These are phyloP conservation scores for Porites evermanni DNA, from an alignment of 92 coral and sea anemone species.

Conservation along the genomic window DNA sequence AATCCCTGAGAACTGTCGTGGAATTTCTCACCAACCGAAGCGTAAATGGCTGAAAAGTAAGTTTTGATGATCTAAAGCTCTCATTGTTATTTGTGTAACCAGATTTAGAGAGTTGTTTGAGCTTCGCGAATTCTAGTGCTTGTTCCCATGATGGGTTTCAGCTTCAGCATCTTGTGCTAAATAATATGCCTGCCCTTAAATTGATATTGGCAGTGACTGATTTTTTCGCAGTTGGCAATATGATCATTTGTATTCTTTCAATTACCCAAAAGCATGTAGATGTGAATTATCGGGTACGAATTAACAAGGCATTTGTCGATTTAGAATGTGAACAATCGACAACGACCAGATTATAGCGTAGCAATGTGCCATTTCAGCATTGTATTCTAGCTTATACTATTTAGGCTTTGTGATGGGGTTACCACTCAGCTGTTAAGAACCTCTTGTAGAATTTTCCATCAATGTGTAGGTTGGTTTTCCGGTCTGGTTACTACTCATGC, in stretches of 20 bases:
- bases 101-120: constrained; percentile 20
- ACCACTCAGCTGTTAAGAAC: not conserved
- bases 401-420: not conserved
- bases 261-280: not conserved
- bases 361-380: constrained; percentile 2
- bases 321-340: constrained; percentile 37
- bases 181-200: not conserved
- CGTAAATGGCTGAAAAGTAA: constrained; percentile 91
- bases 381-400: not conserved
- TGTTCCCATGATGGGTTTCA: not conserved
- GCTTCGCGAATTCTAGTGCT: constrained; percentile 8
- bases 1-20: not conserved
- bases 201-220: no score
- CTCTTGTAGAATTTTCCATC: not conserved
- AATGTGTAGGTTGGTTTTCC: not conserved
- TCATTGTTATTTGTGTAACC: not conserved
- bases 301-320: constrained; percentile 4
- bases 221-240: not conserved
- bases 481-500: constrained; percentile 4
- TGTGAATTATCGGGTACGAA: constrained; percentile 6
- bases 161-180: not conserved
- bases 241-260: not conserved
- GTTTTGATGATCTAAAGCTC: constrained; percentile 19
- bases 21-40: constrained; percentile 17
- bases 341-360: constrained; percentile 9